A percentile compares a stretch with the other conserved stretches of the same genome.
phyloP scores from a whole-genome alignment of 2,797 vertebrate genomes.

The Thalassophryne amazonica region DNA sequence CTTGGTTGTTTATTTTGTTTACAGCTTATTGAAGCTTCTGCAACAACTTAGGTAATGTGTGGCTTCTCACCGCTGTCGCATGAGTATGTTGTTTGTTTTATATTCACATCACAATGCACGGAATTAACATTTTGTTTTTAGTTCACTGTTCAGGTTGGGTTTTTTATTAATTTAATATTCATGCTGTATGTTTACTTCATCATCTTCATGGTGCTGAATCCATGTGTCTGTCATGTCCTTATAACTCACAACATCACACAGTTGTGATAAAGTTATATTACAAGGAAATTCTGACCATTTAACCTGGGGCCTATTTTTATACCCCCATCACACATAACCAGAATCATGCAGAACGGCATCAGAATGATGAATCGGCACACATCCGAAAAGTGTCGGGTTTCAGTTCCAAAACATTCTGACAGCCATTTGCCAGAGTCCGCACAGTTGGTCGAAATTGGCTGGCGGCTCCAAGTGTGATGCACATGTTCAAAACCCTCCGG shows the following conservation, averaged over 20 bases:
- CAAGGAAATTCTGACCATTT: no score
- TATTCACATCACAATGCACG: slow-evolving; percentile 30
- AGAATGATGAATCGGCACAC: no score
- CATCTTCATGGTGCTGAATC: not conserved
- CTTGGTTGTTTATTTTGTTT: slow-evolving; percentile 75
- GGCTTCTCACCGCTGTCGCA: slow-evolving; percentile 52
- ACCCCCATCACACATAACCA: no score
- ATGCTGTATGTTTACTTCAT: not conserved
- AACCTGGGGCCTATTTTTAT: no score
- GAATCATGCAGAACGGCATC: no score
- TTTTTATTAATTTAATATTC: not conserved
- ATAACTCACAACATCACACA: not conserved
- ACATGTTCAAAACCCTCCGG: no score
- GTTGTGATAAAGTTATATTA: no score
- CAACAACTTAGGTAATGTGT: slow-evolving; percentile 80
- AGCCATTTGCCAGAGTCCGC: no score
- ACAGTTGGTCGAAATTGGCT: no score
- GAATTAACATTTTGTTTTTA: not conserved
- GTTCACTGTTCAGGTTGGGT: not conserved
- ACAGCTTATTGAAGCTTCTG: slow-evolving; percentile 86
- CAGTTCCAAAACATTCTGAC: no score
- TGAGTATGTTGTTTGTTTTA: slow-evolving; percentile 10
- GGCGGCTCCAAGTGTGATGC: no score
- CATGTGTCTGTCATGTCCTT: slow-evolving; percentile 10
- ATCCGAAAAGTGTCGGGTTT: no score